phyloP scores from a whole-genome alignment of 2,797 vertebrate species.

The Otolemur crassicaudatus region DNA sequence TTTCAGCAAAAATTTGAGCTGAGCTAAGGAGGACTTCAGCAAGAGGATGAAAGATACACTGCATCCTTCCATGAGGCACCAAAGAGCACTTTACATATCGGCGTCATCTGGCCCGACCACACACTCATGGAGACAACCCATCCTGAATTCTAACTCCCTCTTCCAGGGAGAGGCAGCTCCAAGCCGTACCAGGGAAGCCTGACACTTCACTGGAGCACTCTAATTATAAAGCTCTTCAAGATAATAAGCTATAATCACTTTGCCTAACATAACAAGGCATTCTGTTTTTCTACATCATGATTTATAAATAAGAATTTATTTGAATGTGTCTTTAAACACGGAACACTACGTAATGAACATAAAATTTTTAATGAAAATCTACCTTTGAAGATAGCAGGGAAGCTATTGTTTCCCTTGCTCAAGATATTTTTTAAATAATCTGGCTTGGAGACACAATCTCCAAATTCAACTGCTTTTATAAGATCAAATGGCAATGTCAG shows the following conservation, averaged over 20 bases:
- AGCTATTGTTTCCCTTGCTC: background rate
- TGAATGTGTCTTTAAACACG: background rate
- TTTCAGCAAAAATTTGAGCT: background rate
- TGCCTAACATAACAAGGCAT: background rate
- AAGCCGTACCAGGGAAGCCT: background rate
- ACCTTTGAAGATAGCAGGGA: background rate
- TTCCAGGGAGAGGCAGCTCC: background rate
- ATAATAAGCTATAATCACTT: background rate
- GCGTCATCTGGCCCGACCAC: background rate
- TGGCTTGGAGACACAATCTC: background rate
- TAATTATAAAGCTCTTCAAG: background rate
- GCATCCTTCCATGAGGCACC: background rate
- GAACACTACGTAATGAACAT: background rate
- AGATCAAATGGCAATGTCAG: conserved; percentile 13
- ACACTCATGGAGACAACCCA: background rate
- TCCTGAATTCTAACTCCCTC: background rate
- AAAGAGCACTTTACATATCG: background rate
- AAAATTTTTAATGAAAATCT: background rate
- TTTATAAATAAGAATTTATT: background rate
- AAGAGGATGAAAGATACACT: background rate
- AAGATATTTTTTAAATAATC: background rate
- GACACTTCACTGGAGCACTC: background rate
- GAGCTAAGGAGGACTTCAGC: background rate
- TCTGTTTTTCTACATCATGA: background rate
- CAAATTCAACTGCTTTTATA: background rate